Conservation (phyloP, 1,140 invertebrate species). For the Meloidogyne exigua region DNA sequence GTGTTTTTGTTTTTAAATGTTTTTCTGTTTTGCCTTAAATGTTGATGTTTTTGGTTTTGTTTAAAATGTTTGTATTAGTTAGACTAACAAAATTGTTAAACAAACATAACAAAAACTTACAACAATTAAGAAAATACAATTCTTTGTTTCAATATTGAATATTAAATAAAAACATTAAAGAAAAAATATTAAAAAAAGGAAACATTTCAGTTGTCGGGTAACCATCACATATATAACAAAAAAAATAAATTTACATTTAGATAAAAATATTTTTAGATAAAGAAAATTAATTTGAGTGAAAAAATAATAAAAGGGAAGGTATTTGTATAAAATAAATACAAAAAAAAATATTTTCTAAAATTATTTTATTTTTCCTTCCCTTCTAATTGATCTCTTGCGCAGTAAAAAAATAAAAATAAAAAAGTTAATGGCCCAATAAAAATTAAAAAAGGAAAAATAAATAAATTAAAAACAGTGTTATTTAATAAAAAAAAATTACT, state of each 20-base stretch:
- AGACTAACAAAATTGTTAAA: too few relatives aligned
- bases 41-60: too few relatives aligned
- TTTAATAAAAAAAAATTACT: too few relatives aligned
- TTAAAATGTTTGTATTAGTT: too few relatives aligned
- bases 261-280: not conserved
- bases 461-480: not conserved
- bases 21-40: too few relatives aligned
- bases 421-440: not conserved
- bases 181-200: constrained; percentile 9
- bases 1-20: too few relatives aligned
- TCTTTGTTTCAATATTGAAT: too few relatives aligned
- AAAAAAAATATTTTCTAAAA: not conserved
- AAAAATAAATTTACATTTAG: not conserved
- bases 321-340: not conserved
- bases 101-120: too few relatives aligned
- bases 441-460: not conserved
- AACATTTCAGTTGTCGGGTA: not conserved
- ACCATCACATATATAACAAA: not conserved
- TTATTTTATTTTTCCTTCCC: not conserved
- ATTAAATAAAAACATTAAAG: not conserved
- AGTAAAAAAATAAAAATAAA: not conserved
- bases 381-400: not conserved
- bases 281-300: constrained; percentile 10
- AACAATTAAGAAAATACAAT: too few relatives aligned
- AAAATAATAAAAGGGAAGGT: not conserved